Conservation (phyloP, 2,888 invertebrate species). For the Endomychus coccineus region DNA sequence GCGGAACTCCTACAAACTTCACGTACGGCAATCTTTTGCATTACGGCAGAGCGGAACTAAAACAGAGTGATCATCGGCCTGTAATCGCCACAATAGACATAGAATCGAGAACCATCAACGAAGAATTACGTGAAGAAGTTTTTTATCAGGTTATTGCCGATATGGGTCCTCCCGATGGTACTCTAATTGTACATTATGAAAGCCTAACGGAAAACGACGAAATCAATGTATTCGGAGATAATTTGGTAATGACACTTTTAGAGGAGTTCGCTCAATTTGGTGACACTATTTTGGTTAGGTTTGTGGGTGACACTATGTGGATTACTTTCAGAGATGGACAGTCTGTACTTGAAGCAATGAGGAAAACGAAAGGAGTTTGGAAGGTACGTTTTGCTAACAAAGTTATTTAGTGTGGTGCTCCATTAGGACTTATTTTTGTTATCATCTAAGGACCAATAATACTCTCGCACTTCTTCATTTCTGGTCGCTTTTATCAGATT, state of each 20-base stretch:
- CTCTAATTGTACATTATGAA: constrained; percentile 64
- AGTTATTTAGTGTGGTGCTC: too few relatives aligned
- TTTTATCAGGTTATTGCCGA: constrained; percentile 74
- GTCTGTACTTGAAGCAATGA: constrained; percentile 67
- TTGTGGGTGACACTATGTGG: constrained; percentile 84
- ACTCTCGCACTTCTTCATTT: too few relatives aligned
- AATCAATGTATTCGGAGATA: constrained; percentile 67
- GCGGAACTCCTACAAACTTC: constrained; percentile 58
- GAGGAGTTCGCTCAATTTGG: constrained; percentile 79
- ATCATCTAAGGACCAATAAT: too few relatives aligned
- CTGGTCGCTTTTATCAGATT: too few relatives aligned
- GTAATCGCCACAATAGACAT: constrained; percentile 87
- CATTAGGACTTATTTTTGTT: too few relatives aligned
- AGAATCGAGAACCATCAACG: constrained; percentile 75
- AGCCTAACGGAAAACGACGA: constrained; percentile 42
- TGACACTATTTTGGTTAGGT: constrained; percentile 83
- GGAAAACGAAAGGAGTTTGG: constrained; percentile 34
- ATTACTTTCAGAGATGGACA: constrained; percentile 88
- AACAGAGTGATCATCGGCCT: constrained; percentile 96
- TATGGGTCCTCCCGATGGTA: constrained; percentile 92
- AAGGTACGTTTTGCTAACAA: too few relatives aligned
- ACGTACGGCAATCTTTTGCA: constrained; percentile 73
- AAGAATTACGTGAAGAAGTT: constrained; percentile 66
- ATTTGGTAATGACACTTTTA: constrained; percentile 69
- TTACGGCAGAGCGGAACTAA: constrained; percentile 90